Conservation (phyloP, 2,888 invertebrate species). For the Calliopum simillimum region DNA sequence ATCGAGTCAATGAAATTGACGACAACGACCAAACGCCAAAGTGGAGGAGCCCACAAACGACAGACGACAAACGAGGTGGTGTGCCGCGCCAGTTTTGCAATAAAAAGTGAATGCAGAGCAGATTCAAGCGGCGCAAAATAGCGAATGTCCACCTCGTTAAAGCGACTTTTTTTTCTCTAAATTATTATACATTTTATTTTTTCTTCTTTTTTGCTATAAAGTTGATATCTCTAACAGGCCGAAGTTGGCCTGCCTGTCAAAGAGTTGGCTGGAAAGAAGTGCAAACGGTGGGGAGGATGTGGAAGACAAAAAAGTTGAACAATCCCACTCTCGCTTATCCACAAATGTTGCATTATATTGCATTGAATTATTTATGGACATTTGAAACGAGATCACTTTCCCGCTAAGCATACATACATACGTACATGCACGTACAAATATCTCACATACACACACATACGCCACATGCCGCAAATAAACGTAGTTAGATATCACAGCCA, state of each 20-base stretch:
- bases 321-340: slow-evolving; percentile 35
- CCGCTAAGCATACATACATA: slow-evolving; percentile 6
- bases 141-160: slow-evolving; percentile 29
- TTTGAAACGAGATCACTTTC: slow-evolving; percentile 37
- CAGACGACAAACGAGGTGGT: background rate
- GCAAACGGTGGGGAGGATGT: background rate
- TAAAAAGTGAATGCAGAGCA: background rate
- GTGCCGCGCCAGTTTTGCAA: background rate
- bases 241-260: no score
- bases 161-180: background rate
- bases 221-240: no score
- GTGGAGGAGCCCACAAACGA: no score
- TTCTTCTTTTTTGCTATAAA: no score
- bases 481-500: background rate
- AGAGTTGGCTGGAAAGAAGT: background rate
- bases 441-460: background rate
- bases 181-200: background rate
- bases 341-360: slow-evolving; percentile 21
- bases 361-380: slow-evolving; percentile 36
- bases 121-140: background rate
- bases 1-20: no score
- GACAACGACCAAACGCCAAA: no score
- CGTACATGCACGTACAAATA: slow-evolving; percentile 11
- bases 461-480: background rate
- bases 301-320: slow-evolving; percentile 22